phyloP scores from a whole-genome alignment of 2,113 vertebrate species.

The cat (Felis catus) region F.catus_Fca126_mat1.0 CM031425.1:48762501-48763000 shows the following conservation, averaged over 20 bases:
- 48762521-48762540: neutral
- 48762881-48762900: neutral
- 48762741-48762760: neutral
- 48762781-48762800: neutral
- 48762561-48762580: neutral
- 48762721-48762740: neutral
- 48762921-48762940: neutral
- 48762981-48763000: neutral
- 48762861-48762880: no score
- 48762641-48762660: neutral
- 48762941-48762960: neutral
- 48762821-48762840: no score
- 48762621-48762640: neutral
- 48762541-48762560: neutral
- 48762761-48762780: neutral
- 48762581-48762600: neutral
- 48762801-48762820: accelerated
- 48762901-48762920: neutral
- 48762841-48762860: no score
- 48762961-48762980: neutral
- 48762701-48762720: neutral
- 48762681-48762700: neutral
- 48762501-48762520: neutral
- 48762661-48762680: neutral
- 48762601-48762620: neutral